Evolutionary conservation across 2,888 invertebrate species (phyloP), one percentile per base, ranked within the genome.

Genomic region (Platerodrilus igneus): DNA sequence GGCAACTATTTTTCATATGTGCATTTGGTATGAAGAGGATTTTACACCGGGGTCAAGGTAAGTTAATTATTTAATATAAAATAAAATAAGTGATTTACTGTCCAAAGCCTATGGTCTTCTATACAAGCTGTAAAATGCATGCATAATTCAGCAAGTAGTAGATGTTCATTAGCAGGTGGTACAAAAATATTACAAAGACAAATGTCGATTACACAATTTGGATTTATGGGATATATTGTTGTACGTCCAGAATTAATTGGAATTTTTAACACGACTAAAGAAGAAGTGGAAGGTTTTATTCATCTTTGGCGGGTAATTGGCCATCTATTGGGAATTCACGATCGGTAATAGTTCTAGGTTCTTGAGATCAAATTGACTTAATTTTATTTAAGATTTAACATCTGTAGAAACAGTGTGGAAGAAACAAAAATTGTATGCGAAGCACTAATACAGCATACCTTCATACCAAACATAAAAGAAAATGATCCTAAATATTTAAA

Each of bases 221-320:
- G 89, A 2, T 93, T 93, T 61, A 76, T 92, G 59, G 92, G 90
- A 0, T 80, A 81, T 50, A 71, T 79, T 1, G 62, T 87, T 0
- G 59, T 85, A 3, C 76, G 77, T 32, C 75, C 79, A 0, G 72
- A 79, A 37, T 64, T 73, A 35, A 73, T 89, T 28, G 86, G 87
- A 0, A 69, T 91, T 8, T 63, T 73, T 5, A 73, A 76, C 44
- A 66, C 74, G 2, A 73, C 71, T 6, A 65, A 71, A 0, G 78
- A 75, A 25, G 84, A 88, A 45, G 72, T 86, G 56, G 83, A 85
- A 32, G 83, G 80, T 1, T 83, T 86, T 45, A 70, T 86, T 4
- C 89, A 93, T 63, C 76, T 88, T 58, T 93, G 92, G 93, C 77
- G 82, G 45, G 83, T 86, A 1, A 72, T 93, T 27, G 91, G 90